These are phyloP conservation scores for Dolichotis patagonum DNA, from an alignment of 2,113 vertebrate species.

Conservation along the genomic window DNA sequence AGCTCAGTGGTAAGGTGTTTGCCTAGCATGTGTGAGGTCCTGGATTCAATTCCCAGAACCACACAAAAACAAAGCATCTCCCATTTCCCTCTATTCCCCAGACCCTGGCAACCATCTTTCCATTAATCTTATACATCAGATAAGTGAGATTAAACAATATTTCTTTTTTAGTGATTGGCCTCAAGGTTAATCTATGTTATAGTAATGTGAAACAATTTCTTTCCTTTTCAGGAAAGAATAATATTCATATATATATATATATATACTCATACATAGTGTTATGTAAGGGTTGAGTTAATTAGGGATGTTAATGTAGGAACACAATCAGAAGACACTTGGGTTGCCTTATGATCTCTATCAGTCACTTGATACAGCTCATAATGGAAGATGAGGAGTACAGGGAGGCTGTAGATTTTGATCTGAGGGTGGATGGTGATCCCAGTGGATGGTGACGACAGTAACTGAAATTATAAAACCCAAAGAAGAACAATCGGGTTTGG, in stretches of 20 bases:
- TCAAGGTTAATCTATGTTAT: neutral
- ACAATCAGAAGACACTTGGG: neutral
- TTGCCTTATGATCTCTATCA: neutral
- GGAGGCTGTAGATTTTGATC: conserved; percentile 12
- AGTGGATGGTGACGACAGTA: neutral
- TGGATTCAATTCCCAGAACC: neutral
- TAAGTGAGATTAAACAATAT: neutral
- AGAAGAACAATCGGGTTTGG: neutral
- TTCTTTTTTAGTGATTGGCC: neutral
- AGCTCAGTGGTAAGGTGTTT: neutral
- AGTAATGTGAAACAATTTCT: neutral
- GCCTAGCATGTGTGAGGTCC: neutral
- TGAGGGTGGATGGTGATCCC: neutral
- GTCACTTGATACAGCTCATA: neutral
- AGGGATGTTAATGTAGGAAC: neutral
- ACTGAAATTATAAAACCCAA: neutral
- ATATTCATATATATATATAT: neutral
- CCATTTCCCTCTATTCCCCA: neutral
- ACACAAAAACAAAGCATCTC: neutral
- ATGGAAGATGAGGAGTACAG: neutral
- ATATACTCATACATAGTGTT: neutral
- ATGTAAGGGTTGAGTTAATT: neutral
- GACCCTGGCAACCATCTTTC: neutral
- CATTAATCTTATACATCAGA: neutral
- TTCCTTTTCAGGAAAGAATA: neutral